These are phyloP conservation scores for Serranus cabrilla DNA, from an alignment of 2,797 vertebrate genomes.

Conservation along the genomic window DNA sequence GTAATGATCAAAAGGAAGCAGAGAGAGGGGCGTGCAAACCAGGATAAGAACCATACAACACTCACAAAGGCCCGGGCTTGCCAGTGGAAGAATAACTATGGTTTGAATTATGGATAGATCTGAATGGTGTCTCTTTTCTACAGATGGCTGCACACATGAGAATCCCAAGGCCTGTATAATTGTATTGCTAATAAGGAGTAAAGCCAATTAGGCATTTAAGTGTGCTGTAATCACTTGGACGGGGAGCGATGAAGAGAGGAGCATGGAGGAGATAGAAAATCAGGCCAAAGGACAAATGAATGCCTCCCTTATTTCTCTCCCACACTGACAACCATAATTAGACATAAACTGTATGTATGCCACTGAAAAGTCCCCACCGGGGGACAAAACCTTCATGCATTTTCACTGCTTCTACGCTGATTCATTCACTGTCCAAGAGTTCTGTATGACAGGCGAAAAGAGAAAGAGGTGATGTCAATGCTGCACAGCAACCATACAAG, in stretches of 20 bases:
- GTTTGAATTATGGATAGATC: conserved; percentile 97
- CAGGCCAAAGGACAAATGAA: conserved; percentile 85
- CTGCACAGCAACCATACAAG: conserved; percentile 49
- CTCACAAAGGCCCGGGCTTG: conserved; percentile 88
- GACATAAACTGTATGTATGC: conserved; percentile 89
- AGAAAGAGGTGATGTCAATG: conserved; percentile 81
- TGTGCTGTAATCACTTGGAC: conserved; percentile 97
- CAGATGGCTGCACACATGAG: conserved; percentile 98
- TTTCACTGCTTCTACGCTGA: conserved; percentile 81
- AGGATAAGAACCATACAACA: conserved; percentile 90
- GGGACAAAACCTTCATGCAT: conserved; percentile 88
- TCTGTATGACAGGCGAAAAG: conserved; percentile 64
- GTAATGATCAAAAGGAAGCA: conserved; percentile 83
- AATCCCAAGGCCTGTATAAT: conserved; percentile 95
- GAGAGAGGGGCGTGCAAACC: conserved; percentile 81
- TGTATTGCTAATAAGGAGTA: conserved; percentile 99
- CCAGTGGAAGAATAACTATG: conserved; percentile 91
- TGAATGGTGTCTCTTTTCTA: conserved; percentile 95
- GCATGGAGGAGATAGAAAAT: conserved; percentile 89
- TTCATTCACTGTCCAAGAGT: conserved; percentile 62
- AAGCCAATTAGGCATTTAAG: conserved; percentile 99
- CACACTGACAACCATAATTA: conserved; percentile 94
- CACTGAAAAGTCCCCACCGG: conserved; percentile 90
- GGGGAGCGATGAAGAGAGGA: conserved; percentile 89
- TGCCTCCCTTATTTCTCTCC: conserved; percentile 71